A percentile compares a stretch with the other conserved stretches of the same genome.
Evolutionary conservation across 1,140 invertebrate genomes (phyloP).

Genomic region (Diprion similis): DNA sequence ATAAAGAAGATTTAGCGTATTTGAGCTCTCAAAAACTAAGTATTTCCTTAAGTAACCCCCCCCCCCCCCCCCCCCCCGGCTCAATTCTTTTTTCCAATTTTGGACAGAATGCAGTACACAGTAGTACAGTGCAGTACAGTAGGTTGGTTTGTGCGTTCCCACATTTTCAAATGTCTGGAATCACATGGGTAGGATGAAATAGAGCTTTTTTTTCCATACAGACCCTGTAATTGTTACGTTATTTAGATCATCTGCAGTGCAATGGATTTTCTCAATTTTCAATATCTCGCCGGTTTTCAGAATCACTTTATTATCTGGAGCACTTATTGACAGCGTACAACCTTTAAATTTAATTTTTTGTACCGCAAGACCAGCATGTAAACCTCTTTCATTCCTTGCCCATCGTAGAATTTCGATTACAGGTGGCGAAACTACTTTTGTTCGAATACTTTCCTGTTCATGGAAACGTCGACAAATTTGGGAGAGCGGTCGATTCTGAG

Average conservation of each 20-base stretch:
- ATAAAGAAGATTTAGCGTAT: background rate
- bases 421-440: background rate
- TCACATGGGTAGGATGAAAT: constrained; percentile 20
- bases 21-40: background rate
- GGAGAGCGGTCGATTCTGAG: constrained; percentile 13
- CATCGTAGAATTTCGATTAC: background rate
- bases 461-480: too few relatives aligned
- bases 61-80: too few relatives aligned
- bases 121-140: background rate
- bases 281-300: constrained; percentile 5
- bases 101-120: background rate
- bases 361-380: background rate
- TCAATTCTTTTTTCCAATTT: background rate
- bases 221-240: background rate
- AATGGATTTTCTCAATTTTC: background rate
- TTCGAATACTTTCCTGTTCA: background rate
- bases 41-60: too few relatives aligned
- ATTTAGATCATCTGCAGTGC: background rate
- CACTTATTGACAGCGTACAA: background rate
- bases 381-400: background rate
- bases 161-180: constrained; percentile 16
- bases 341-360: constrained; percentile 6
- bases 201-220: background rate
- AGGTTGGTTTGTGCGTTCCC: constrained; percentile 4
- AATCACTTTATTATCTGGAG: constrained; percentile 17